Evolutionary conservation across 2,113 vertebrate species (phyloP).

Genomic region (Pterocles burchelli): DNA sequence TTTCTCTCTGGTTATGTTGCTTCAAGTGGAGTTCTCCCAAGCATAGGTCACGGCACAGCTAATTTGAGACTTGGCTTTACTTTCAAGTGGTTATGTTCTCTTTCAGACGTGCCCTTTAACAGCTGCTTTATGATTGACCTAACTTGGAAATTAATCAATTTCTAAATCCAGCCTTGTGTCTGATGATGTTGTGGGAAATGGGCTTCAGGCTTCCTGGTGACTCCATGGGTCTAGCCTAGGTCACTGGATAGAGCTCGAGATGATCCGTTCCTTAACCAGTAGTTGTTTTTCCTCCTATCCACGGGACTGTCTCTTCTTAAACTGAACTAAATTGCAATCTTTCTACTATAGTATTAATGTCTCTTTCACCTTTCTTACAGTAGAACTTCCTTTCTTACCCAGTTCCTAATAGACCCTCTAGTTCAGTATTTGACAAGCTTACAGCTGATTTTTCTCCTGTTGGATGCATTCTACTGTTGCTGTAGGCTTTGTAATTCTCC

Average conservation of each 20-base stretch:
- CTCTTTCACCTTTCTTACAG: neutral
- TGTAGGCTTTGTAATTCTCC: neutral
- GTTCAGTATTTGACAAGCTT: neutral
- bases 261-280: neutral
- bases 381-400: neutral
- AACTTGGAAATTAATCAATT: neutral
- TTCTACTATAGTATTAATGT: neutral
- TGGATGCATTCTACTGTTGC: neutral
- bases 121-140: conserved; percentile 30
- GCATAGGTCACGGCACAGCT: neutral
- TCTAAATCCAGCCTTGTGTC: neutral
- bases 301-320: neutral
- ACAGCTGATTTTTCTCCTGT: neutral
- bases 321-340: neutral
- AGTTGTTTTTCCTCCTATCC: neutral
- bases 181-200: conserved; percentile 20
- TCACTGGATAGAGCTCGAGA: neutral
- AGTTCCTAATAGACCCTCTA: neutral
- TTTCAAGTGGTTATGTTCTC: neutral
- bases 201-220: neutral
- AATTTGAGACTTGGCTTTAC: conserved; percentile 34
- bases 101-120: neutral
- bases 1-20: neutral
- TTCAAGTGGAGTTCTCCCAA: neutral
- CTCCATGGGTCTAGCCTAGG: neutral